Evolutionary conservation across 2,797 vertebrate species (phyloP), one percentile per base, ranked within the genome.

Genomic region (Acanthopagrus latus): DNA sequence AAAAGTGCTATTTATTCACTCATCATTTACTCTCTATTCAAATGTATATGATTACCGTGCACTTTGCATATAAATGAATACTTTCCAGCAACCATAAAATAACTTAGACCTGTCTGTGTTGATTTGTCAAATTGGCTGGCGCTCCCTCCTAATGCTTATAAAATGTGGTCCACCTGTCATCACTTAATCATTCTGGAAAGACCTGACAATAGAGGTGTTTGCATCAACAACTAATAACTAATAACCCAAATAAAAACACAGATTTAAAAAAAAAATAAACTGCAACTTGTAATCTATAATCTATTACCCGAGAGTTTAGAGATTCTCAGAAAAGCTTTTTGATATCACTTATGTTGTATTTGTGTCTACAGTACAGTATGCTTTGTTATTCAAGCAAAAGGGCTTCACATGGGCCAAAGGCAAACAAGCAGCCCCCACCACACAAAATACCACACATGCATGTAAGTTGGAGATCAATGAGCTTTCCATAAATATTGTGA

Each of bases 311-410:
- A 44, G 14, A 27, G n/a, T 33, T 43, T 1, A 7, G 6, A 56
- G 16, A 29, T 27, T 54, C 38, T 51, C 43, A 29, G 20, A 55
- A 70, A 66, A 33, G 29, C 29, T 33, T 7, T 33, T 33, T 33
- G 29, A 33, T 33, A 33, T 33, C 5, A 7, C 29, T 33, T 33
- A 5, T 41, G 62, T 62, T 63, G 38, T 57, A 44, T 67, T 23
- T 50, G 43, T 44, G 21, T 66, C 73, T 57, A 47, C 46, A 56
- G 51, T 21, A 48, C 43, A 56, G 44, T 54, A 46, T 18, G 16
- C 44, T 56, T 33, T 71, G 58, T 84, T 85, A 56, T 66, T 57
- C 10, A 25, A 23, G 27, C 25, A 87, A 74, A 88, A 83, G 58
- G 77, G 41, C 25, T 17, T 23, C 20, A 55, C n/a, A 20, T 68